Percentiles rank a stretch among this genome's conserved stretches.
phyloP scores from a whole-genome alignment of 2,888 invertebrate species.

The Drosophila tanythrix region DNA sequence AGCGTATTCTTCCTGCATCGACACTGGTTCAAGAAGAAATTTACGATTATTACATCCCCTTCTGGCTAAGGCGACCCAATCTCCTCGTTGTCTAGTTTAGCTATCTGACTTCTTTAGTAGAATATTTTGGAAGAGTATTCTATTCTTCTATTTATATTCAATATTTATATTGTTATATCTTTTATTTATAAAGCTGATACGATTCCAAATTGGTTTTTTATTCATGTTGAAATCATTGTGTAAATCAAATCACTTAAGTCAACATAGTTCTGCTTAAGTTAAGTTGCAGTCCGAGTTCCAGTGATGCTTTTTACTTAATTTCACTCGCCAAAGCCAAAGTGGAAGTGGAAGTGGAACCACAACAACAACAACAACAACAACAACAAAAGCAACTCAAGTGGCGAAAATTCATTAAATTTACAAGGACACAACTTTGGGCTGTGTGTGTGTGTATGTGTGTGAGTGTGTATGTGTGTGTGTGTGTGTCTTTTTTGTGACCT shows the following conservation, averaged over 20 bases:
- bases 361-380: conserved; percentile 3
- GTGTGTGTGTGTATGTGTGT: conserved; percentile 31
- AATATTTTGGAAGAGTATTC: background rate
- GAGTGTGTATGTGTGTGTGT: conserved; percentile 24
- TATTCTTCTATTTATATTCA: background rate
- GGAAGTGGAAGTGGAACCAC: conserved; percentile 3
- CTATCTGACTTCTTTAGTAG: background rate
- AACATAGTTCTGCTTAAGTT: background rate
- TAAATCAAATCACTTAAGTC: conserved; percentile 4
- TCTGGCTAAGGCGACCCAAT: background rate
- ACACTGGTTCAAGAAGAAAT: background rate
- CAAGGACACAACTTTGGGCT: conserved; percentile 76
- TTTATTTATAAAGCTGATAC: background rate
- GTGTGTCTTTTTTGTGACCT: conserved; percentile 63
- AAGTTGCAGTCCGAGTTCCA: conserved; percentile 9
- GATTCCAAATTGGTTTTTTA: background rate
- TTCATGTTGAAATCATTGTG: background rate
- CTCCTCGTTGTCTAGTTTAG: background rate
- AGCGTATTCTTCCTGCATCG: background rate
- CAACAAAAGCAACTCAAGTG: conserved; percentile 45
- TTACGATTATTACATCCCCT: background rate
- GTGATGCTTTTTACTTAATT: conserved; percentile 18
- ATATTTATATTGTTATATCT: background rate
- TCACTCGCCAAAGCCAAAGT: background rate
- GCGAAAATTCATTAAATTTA: conserved; percentile 79